Evolutionary conservation across 2,888 invertebrate species (phyloP).

Genomic region (Dendrolimus pini): DNA sequence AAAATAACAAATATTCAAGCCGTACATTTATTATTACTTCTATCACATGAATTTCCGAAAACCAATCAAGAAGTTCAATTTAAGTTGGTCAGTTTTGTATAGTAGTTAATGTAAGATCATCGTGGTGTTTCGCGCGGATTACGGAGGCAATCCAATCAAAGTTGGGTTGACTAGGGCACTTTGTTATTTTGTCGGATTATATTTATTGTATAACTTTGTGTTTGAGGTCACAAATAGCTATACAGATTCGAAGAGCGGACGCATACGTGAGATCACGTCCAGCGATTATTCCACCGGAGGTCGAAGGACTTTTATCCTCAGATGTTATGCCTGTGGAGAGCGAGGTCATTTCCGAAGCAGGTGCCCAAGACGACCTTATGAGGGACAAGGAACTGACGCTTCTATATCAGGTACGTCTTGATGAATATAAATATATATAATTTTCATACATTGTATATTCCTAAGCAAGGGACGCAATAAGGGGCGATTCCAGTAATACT

Average conservation of each 20-base stretch:
- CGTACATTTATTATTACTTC: too few relatives aligned
- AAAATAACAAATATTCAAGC: too few relatives aligned
- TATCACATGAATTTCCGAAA: slow-evolving; percentile 10
- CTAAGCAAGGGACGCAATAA: background rate
- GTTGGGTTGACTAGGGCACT: slow-evolving; percentile 25
- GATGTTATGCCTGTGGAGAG: too few relatives aligned
- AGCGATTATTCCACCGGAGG: too few relatives aligned
- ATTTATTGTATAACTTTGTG: slow-evolving; percentile 5
- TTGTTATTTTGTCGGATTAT: slow-evolving; percentile 17
- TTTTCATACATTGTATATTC: slow-evolving; percentile 1
- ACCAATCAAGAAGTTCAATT: slow-evolving; percentile 32
- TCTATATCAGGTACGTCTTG: too few relatives aligned
- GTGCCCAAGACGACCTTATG: too few relatives aligned
- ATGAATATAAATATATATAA: background rate
- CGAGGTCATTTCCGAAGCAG: too few relatives aligned
- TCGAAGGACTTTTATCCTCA: too few relatives aligned
- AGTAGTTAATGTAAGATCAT: slow-evolving; percentile 19
- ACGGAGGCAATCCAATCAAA: slow-evolving; percentile 51
- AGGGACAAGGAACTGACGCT: too few relatives aligned
- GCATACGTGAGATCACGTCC: too few relatives aligned
- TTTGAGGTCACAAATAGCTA: background rate
- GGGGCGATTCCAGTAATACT: too few relatives aligned
- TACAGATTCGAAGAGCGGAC: too few relatives aligned
- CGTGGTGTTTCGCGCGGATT: slow-evolving; percentile 25
- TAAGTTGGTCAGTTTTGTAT: slow-evolving; percentile 36